These are phyloP conservation scores for Podilymbus podiceps DNA, from an alignment of 2,113 vertebrate species.

Conservation along the genomic window DNA sequence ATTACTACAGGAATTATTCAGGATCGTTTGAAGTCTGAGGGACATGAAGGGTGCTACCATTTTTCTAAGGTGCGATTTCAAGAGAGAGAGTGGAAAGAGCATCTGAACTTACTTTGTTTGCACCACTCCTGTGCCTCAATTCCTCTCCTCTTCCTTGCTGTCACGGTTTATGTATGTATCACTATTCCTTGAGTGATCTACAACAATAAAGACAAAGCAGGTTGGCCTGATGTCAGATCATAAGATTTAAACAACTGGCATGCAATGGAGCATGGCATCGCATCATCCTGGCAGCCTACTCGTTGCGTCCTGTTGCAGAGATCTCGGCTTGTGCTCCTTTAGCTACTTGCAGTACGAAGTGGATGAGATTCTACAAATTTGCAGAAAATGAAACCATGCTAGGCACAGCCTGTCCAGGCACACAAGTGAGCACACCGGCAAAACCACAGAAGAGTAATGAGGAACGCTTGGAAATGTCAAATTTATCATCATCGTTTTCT, in stretches of 20 bases:
- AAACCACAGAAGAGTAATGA: background rate
- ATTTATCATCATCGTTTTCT: background rate
- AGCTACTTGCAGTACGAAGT: fast-evolving
- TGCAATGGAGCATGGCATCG: background rate
- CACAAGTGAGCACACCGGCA: background rate
- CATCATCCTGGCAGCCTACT: background rate
- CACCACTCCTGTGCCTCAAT: background rate
- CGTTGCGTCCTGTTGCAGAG: background rate
- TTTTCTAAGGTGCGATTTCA: background rate
- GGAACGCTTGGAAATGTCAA: background rate
- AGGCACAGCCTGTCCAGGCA: background rate
- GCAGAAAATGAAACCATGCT: background rate
- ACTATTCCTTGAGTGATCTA: background rate
- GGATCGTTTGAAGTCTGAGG: background rate
- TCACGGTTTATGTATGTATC: background rate
- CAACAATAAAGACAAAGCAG: background rate
- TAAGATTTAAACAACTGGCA: background rate
- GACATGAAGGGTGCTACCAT: background rate
- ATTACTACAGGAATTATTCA: background rate
- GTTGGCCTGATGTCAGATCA: background rate
- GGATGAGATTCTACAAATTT: background rate
- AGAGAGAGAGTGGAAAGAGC: background rate
- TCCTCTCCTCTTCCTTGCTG: background rate
- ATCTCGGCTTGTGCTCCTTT: background rate
- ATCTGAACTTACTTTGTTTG: background rate